phyloP scores from a whole-genome alignment of 2,888 invertebrate genomes.

The Kuschelorhynchus macadamiae region DNA sequence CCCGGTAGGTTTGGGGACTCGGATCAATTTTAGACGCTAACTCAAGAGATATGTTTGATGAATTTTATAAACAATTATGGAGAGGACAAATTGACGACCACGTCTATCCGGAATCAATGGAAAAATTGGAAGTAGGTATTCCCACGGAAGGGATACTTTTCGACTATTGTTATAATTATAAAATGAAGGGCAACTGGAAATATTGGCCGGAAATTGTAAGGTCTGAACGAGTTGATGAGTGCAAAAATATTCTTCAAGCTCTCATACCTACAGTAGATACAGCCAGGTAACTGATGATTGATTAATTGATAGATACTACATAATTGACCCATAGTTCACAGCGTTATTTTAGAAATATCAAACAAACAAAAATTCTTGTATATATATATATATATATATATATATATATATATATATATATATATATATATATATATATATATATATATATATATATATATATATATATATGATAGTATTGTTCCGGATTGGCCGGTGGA shows the following conservation, averaged over 20 bases:
- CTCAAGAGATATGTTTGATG: constrained; percentile 80
- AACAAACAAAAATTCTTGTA: too few relatives aligned
- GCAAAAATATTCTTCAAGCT: constrained; percentile 78
- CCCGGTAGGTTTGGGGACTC: too few relatives aligned
- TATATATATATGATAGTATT: too few relatives aligned
- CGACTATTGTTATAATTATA: constrained; percentile 84
- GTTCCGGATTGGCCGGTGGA: too few relatives aligned
- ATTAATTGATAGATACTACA: too few relatives aligned
- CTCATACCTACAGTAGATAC: constrained; percentile 91
- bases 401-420: too few relatives aligned
- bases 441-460: too few relatives aligned
- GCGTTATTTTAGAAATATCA: too few relatives aligned
- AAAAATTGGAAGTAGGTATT: constrained; percentile 80
- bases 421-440: too few relatives aligned
- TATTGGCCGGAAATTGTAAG: constrained; percentile 85
- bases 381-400: too few relatives aligned
- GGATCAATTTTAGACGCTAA: constrained; percentile 84
- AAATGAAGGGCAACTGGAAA: constrained; percentile 90
- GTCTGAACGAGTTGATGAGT: constrained; percentile 75
- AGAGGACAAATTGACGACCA: constrained; percentile 67
- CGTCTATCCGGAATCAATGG: constrained; percentile 74
- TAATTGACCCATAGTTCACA: too few relatives aligned
- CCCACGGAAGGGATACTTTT: constrained; percentile 85
- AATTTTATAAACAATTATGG: constrained; percentile 73
- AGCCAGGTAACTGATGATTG: too few relatives aligned